Conservation (phyloP, 2,888 invertebrate species). For the Acheta domesticus region DNA sequence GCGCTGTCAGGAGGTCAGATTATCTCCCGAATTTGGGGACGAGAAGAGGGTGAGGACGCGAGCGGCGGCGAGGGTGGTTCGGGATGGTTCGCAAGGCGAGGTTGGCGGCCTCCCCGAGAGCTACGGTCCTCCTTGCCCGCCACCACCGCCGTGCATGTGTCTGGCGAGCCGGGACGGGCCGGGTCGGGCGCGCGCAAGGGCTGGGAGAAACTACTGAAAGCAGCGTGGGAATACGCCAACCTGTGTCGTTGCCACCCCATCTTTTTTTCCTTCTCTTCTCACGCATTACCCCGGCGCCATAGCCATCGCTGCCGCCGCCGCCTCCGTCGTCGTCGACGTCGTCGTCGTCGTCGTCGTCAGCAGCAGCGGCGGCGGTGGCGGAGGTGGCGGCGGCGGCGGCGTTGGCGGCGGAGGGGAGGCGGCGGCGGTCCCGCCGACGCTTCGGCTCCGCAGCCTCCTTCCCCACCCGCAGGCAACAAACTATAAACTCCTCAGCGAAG, state of each 20-base stretch:
- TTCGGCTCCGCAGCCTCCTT: neutral
- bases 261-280: slow-evolving; percentile 20
- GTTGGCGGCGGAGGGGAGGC: too few species aligned
- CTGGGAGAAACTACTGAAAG: slow-evolving; percentile 37
- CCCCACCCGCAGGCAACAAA: neutral
- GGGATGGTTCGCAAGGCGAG: neutral
- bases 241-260: slow-evolving; percentile 31
- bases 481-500: slow-evolving; percentile 18
- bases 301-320: slow-evolving; percentile 27
- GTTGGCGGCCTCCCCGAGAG: slow-evolving; percentile 19
- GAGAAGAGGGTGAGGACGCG: slow-evolving; percentile 25
- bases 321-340: neutral
- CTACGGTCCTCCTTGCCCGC: slow-evolving; percentile 22
- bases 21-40: slow-evolving; percentile 36
- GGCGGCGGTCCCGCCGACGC: neutral
- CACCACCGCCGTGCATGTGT: slow-evolving; percentile 69
- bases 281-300: slow-evolving; percentile 27
- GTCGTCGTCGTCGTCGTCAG: too few species aligned
- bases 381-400: too few species aligned
- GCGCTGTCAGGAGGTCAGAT: slow-evolving; percentile 38
- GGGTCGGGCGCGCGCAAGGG: neutral
- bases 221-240: slow-evolving; percentile 39
- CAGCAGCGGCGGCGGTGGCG: too few species aligned
- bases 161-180: slow-evolving; percentile 95
- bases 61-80: slow-evolving; percentile 25